Percentiles rank a stretch among this genome's conserved stretches.
Evolutionary conservation across 2,888 invertebrate genomes (phyloP).

Genomic region (Polymixis flavicincta): DNA sequence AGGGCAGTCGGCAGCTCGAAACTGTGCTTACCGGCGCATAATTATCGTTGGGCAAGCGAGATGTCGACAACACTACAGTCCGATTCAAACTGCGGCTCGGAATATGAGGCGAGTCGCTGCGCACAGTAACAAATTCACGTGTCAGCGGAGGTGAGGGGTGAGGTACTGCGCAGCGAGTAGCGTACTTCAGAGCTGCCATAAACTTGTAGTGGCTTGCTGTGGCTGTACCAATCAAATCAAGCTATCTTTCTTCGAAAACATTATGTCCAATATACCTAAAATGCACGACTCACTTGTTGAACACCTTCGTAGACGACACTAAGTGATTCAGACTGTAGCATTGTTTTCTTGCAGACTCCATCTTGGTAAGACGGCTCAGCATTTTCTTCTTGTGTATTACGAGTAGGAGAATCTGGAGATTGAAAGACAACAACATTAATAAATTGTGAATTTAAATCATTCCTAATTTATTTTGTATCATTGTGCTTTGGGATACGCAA

Average conservation of each 20-base stretch:
- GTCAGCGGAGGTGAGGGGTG: too few species aligned
- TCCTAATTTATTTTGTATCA: not conserved
- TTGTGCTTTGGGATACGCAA: not conserved
- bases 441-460: not conserved
- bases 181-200: too few species aligned
- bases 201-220: too few species aligned
- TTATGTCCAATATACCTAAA: slow-evolving; percentile 19
- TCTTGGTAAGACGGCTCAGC: slow-evolving; percentile 79
- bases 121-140: too few species aligned
- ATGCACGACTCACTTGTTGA: slow-evolving; percentile 81
- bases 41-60: not conserved
- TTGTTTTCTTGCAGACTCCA: slow-evolving; percentile 82
- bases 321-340: slow-evolving; percentile 86
- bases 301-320: slow-evolving; percentile 80
- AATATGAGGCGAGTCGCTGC: too few species aligned
- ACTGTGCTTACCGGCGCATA: not conserved
- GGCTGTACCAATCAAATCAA: not conserved
- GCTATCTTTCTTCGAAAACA: not conserved
- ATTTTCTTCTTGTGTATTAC: slow-evolving; percentile 86
- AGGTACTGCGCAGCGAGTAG: too few species aligned
- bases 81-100: too few species aligned
- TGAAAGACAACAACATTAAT: not conserved
- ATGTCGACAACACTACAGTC: not conserved
- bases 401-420: slow-evolving; percentile 79
- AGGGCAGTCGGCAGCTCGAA: too few species aligned